Percentiles rank a stretch among this genome's conserved stretches.
Conservation (phyloP, 2,888 invertebrate species). For the Protonemura montana region DNA sequence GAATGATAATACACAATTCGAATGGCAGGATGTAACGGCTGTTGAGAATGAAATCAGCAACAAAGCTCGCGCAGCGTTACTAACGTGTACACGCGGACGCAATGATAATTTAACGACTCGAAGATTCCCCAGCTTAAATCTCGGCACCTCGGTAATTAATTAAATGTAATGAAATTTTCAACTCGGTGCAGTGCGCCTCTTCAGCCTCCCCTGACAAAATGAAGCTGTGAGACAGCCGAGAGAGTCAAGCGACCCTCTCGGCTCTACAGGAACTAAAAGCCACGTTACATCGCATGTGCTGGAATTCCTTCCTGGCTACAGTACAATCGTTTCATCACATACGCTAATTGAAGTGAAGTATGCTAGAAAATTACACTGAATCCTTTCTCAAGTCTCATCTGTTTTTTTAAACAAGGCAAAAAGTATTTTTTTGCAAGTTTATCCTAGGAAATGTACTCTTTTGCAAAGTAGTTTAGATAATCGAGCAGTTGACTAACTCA, state of each 20-base stretch:
- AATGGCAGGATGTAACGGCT: neutral
- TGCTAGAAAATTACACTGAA: neutral
- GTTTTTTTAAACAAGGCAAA: neutral
- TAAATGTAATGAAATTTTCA: constrained; percentile 49
- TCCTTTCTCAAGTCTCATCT: neutral
- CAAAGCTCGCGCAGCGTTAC: neutral
- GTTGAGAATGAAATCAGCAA: neutral
- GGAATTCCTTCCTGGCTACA: neutral
- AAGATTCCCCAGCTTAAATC: constrained; percentile 23
- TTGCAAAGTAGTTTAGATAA: too few relatives aligned
- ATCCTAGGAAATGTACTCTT: too few relatives aligned
- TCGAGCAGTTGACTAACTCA: too few relatives aligned
- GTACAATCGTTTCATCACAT: neutral
- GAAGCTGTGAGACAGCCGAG: neutral
- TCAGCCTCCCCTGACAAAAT: neutral
- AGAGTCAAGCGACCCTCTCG: neutral
- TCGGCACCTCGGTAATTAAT: constrained; percentile 44
- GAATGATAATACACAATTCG: neutral
- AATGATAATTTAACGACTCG: constrained; percentile 25
- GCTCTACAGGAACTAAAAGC: neutral
- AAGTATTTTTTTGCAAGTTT: too few relatives aligned
- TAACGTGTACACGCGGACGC: neutral
- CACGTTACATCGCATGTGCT: neutral
- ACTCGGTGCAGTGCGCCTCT: neutral
- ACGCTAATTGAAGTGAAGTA: neutral